Evolutionary conservation across 30 jellyfish, hydroid and myxozoan genomes (phyloP), one percentile per base, ranked within the genome.

Genomic region (Euphysa ruthae): DNA sequence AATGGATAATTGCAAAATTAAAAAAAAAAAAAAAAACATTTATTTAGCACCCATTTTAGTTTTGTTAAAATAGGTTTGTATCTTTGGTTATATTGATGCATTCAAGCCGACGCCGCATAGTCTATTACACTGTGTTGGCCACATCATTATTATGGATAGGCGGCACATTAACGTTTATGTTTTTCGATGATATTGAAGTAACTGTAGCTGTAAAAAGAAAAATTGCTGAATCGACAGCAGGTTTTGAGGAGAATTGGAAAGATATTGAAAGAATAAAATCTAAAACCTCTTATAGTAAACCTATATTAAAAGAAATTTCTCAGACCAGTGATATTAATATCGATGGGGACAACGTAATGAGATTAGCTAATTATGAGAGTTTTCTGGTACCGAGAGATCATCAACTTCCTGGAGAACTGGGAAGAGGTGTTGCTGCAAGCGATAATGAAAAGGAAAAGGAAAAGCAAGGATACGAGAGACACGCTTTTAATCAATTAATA

Each of bases 141-240:
- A 85, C 96, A 16, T 85, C 96, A 4, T 32, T 78, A 60, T 62
- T 85, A 72, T 85, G 96, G 96, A 63, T 85, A 31, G 43, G 82
- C 4, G 96, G 96, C 43, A 85, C 96, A 20, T 34, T 85, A 1
- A 71, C 89, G 2, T 85, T 85, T 78, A 58, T 85, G 69, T 85
- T 85, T 82, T 66, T 85, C 31, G 94, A 85, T 68, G 96, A 85
- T 65, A 85, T 85, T 63, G 96, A 85, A 74, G 96, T 85, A 26
- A 85, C 96, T 1, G 93, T 85, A 21, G 94, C 90, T 54, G 96
- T 85, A 24, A 85, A 85, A 50, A 33, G 96, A 21, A 70, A 84
- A 22, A 25, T 73, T n/a, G 77, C 44, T 82, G 64, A 27, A 32
- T 38, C 70, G 75, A 43, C 23, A n/a, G 60, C 60, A 46, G 60